These are phyloP conservation scores for Genyomyrus donnyi DNA, from an alignment of 2,113 vertebrate species.

Conservation along the genomic window DNA sequence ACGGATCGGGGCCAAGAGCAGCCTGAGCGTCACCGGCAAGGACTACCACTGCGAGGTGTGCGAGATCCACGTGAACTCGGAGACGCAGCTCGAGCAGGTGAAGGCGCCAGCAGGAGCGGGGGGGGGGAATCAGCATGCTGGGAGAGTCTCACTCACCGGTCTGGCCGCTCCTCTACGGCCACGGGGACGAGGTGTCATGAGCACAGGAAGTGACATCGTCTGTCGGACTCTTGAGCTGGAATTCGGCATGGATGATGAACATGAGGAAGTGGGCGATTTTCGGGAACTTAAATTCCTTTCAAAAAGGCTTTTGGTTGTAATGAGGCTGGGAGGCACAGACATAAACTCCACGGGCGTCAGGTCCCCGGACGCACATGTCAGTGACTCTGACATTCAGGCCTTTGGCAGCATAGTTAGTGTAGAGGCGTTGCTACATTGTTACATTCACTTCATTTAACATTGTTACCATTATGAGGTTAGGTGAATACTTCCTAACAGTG, in stretches of 20 bases:
- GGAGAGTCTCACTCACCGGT: not conserved
- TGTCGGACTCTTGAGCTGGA: not conserved
- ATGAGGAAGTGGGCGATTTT: not conserved
- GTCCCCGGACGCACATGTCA: not conserved
- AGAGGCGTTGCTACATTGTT: not conserved
- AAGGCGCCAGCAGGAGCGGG: not conserved
- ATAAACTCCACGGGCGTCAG: not conserved
- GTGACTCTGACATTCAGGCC: not conserved
- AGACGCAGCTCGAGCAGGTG: conserved; percentile 95
- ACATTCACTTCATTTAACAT: not conserved
- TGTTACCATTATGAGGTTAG: not conserved
- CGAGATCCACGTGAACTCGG: conserved; percentile 93
- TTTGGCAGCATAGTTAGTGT: not conserved
- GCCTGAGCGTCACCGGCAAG: conserved; percentile 63
- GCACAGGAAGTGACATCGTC: not conserved
- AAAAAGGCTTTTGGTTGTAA: not conserved
- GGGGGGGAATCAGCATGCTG: not conserved
- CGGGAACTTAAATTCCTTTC: not conserved
- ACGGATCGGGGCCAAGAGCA: conserved; percentile 65
- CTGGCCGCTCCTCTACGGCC: not conserved
- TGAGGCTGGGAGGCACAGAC: not conserved
- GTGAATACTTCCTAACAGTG: not conserved
- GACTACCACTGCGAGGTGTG: conserved; percentile 86
- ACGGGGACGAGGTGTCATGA: not conserved
- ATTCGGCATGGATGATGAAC: not conserved